phyloP scores from a whole-genome alignment of 2,113 vertebrate species.

The Plecturocebus donacophilus region DNA sequence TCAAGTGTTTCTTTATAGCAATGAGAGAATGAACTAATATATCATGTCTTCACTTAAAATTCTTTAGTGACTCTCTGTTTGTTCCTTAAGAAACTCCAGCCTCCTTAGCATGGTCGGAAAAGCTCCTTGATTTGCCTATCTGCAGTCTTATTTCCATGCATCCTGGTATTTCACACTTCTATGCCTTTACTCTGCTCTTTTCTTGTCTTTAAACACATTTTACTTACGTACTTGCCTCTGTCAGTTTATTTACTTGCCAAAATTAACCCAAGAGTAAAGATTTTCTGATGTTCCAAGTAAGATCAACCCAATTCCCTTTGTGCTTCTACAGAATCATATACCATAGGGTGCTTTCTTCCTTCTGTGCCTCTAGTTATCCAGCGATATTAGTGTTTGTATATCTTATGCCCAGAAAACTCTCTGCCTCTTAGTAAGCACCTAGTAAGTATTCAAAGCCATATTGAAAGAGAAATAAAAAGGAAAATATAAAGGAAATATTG shows the following conservation, averaged over 20 bases:
- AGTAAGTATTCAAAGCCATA: not conserved
- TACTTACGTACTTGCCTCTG: not conserved
- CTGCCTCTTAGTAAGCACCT: not conserved
- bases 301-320: not conserved
- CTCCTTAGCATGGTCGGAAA: not conserved
- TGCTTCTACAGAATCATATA: not conserved
- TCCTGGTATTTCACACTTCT: not conserved
- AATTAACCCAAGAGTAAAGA: not conserved
- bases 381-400: not conserved
- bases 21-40: too few species aligned
- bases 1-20: too few species aligned
- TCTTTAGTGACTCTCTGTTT: not conserved
- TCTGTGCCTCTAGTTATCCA: not conserved
- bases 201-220: not conserved
- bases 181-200: not conserved
- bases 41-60: not conserved
- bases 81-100: not conserved
- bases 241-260: not conserved
- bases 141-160: not conserved
- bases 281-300: not conserved
- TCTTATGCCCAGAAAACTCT: not conserved
- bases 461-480: not conserved
- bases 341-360: not conserved
- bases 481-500: not conserved
- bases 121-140: not conserved